phyloP scores from a whole-genome alignment of 2,888 invertebrate genomes.

The Brenthis hecate region DNA sequence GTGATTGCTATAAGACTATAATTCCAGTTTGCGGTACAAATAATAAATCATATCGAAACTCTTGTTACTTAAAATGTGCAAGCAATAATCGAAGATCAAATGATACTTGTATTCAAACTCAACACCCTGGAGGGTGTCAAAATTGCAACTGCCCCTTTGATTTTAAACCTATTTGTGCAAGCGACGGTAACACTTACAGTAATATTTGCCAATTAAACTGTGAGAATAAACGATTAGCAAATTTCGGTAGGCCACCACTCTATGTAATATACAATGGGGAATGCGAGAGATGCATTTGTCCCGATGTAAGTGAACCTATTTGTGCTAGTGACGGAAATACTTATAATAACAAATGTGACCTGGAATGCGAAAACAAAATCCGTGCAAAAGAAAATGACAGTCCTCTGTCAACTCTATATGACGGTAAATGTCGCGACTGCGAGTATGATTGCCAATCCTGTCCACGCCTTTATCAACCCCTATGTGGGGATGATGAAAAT shows the following conservation, averaged over 20 bases:
- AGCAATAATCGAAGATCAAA: constrained; percentile 23
- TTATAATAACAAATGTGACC: constrained; percentile 44
- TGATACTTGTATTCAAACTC: constrained; percentile 36
- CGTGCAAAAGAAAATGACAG: constrained; percentile 20
- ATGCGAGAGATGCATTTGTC: constrained; percentile 36
- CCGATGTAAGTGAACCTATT: constrained; percentile 37
- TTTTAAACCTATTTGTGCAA: constrained; percentile 46
- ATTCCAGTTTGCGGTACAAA: constrained; percentile 40
- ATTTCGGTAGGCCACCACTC: constrained; percentile 33
- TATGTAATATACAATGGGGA: constrained; percentile 37
- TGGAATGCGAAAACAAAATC: constrained; percentile 42
- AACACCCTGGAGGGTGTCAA: constrained; percentile 36
- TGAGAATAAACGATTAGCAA: constrained; percentile 44
- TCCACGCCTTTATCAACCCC: constrained; percentile 33
- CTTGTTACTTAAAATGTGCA: constrained; percentile 37
- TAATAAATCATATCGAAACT: constrained; percentile 35
- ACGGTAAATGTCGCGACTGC: constrained; percentile 31
- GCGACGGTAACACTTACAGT: constrained; percentile 48
- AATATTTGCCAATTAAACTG: constrained; percentile 49
- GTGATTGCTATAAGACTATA: constrained; percentile 32
- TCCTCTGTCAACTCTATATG: constrained; percentile 7
- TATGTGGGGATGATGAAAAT: constrained; percentile 46
- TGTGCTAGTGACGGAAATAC: constrained; percentile 48
- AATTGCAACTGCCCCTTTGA: constrained; percentile 31
- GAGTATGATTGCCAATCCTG: constrained; percentile 38